phyloP scores from a whole-genome alignment of 2,797 vertebrate species.

The Tokudaia tokunoshimensis region DNA sequence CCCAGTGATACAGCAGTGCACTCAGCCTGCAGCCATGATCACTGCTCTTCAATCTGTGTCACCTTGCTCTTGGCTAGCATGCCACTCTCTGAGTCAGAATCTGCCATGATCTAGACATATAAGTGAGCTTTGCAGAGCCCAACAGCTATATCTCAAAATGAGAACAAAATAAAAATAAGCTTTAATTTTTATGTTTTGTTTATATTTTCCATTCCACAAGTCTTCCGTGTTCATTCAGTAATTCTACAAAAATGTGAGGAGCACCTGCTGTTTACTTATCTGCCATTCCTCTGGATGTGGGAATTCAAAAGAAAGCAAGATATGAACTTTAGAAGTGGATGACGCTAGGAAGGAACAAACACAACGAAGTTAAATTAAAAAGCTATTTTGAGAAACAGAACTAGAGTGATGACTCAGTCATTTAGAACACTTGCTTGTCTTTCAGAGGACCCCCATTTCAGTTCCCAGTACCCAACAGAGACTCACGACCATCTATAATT shows the following conservation, averaged over 20 bases:
- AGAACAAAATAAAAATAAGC: background rate
- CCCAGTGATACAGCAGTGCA: background rate
- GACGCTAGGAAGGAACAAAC: background rate
- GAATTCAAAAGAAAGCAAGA: background rate
- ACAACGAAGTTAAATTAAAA: background rate
- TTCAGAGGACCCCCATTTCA: background rate
- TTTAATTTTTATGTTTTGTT: background rate
- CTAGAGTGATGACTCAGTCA: background rate
- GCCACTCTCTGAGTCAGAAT: background rate
- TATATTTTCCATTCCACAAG: background rate
- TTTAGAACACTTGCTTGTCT: background rate
- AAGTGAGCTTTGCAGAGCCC: background rate
- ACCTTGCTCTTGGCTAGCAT: fast-evolving
- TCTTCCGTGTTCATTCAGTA: background rate
- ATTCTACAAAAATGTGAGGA: background rate
- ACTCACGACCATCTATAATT: background rate
- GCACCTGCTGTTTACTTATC: background rate
- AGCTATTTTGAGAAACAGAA: background rate
- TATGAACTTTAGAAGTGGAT: background rate
- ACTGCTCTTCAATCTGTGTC: background rate
- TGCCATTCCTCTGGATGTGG: background rate
- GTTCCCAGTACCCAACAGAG: background rate
- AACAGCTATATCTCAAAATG: background rate
- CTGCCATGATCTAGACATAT: background rate
- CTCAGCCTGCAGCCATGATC: fast-evolving